These are phyloP conservation scores for Hipparchia sbordonii DNA, from an alignment of 2,888 invertebrate genomes.

Conservation along the genomic window DNA sequence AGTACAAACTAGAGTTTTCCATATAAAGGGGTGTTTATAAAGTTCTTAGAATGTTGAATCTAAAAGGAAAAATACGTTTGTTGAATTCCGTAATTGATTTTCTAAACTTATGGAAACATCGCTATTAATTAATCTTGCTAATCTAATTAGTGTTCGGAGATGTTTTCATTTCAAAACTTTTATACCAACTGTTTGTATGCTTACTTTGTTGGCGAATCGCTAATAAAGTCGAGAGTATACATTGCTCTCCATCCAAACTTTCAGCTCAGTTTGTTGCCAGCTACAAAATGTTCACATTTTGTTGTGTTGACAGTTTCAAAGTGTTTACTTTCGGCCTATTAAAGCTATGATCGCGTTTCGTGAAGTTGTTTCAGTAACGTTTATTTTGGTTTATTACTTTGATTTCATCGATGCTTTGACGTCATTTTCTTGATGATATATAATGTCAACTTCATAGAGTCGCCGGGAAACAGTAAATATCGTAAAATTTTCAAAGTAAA, in stretches of 20 bases:
- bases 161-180: conserved; percentile 23
- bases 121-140: too few species aligned
- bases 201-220: conserved; percentile 9
- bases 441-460: background rate
- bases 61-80: too few species aligned
- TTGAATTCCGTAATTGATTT: too few species aligned
- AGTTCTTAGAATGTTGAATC: too few species aligned
- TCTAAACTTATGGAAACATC: too few species aligned
- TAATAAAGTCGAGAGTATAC: conserved; percentile 22
- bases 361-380: conserved; percentile 14
- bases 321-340: conserved; percentile 22
- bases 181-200: conserved; percentile 7
- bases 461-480: background rate
- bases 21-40: too few species aligned
- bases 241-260: conserved; percentile 22
- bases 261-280: conserved; percentile 22
- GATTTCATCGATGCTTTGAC: background rate
- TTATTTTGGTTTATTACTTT: conserved; percentile 10
- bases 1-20: too few species aligned
- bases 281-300: conserved; percentile 14
- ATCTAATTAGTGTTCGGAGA: background rate
- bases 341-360: conserved; percentile 10
- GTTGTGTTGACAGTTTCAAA: conserved; percentile 19
- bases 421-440: background rate
- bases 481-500: background rate